A percentile compares a stretch with the other conserved stretches of the same genome.
Evolutionary conservation across 2,888 invertebrate species (phyloP).

Genomic region (Euzophera pinguis): DNA sequence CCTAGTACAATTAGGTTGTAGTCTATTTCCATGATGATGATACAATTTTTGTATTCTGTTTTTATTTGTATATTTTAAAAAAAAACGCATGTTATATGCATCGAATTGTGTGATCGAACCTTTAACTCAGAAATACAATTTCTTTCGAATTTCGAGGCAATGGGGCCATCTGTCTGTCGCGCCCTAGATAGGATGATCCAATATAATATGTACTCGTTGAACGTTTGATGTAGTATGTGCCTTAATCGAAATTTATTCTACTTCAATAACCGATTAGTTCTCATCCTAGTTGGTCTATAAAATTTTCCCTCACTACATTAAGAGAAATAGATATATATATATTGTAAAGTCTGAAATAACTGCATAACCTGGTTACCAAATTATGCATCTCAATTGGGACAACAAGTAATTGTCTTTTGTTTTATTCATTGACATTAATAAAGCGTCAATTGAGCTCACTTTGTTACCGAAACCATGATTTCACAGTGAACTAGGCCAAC

Average conservation of each 20-base stretch:
- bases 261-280: too few species aligned
- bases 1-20: too few species aligned
- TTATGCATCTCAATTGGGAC: not conserved
- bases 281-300: too few species aligned
- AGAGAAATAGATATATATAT: too few species aligned
- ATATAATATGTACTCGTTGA: not conserved
- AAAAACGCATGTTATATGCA: not conserved
- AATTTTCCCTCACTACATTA: too few species aligned
- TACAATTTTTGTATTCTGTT: too few species aligned
- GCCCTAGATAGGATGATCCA: not conserved
- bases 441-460: not conserved
- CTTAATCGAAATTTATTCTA: too few species aligned
- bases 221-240: not conserved
- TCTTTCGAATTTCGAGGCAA: constrained; percentile 14
- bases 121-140: constrained; percentile 14
- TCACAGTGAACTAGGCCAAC: not conserved
- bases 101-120: not conserved
- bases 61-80: too few species aligned
- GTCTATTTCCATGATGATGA: too few species aligned
- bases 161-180: constrained; percentile 8
- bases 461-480: not conserved
- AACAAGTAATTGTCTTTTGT: not conserved
- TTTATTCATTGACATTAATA: not conserved
- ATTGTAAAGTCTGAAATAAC: too few species aligned
- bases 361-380: too few species aligned